Evolutionary conservation across 1,140 invertebrate genomes (phyloP), one percentile per base, ranked within the genome.

Genomic region (Bombus picipes): DNA sequence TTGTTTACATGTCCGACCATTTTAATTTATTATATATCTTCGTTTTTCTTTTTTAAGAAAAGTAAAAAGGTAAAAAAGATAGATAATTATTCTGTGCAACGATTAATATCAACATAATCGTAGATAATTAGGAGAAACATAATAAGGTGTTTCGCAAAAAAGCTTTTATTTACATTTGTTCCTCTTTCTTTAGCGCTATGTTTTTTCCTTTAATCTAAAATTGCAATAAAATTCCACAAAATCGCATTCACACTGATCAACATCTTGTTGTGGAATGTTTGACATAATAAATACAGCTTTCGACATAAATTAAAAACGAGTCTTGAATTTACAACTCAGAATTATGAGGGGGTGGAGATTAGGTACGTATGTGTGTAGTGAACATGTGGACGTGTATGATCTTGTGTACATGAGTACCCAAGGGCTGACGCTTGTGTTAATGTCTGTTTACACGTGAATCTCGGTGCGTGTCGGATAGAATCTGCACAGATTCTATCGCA

Each of bases 141-240:
- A 53, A 81, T 72, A 62, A 59, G 37, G 37, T 80, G 68, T 90
- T 89, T 90, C 90, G 89, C 89, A 90, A 91, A 91, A 89, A 91
- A 87, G 86, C 83, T 91, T 89, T 90, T 91, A 91, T 91, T 90
- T 91, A 91, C 89, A 91, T 85, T 90, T 91, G 89, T 91, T 90
- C 73, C 80, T 82, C 81, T 85, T 83, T 82, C 62, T 74, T 90
- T 84, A 87, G 90, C 87, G 78, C 82, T 90, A 91, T 86, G n/a
- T 86, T 80, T 37, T 41, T 73, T n/a, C 6, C 15, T 47, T 70
- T 77, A 91, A 90, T 89, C 88, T 91, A 91, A 87, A 91, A 91
- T 87, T 89, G 90, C 90, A 89, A 89, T 91, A 81, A 90, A 89
- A 90, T 91, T 75, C 90, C 87, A 91, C 89, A 80, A 79, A 84